Evolutionary conservation across 2,888 invertebrate species (phyloP), one percentile per base, ranked within the genome.

Genomic region (Cephus nigrinus): DNA sequence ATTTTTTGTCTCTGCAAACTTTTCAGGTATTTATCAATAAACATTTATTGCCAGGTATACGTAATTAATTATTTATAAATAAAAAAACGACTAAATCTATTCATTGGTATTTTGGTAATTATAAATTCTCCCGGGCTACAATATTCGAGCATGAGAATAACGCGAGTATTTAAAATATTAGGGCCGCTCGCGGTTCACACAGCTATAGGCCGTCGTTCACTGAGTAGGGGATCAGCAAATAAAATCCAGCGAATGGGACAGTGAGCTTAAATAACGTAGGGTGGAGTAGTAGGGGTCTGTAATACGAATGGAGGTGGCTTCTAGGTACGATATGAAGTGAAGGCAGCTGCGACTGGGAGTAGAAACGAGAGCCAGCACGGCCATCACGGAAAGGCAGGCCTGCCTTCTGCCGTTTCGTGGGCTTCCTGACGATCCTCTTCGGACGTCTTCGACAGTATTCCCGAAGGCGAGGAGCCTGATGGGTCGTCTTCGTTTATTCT

Each of bases 401-500:
- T 85, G 85, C 83, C 84, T 85, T 82, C 84, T 84, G 86, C 84
- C 83, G 84, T 84, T 82, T 84, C 84, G 84, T 55, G 55, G 55
- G 55, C 23, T 55, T 82, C 84, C 83, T 83, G 83, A 71, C 32
- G 71, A 81, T 83, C 79, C 78, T 80, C 83, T 68, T 55, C 55
- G 55, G 55, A 55, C 55, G 55, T 55, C 68, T 73, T 76, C 73
- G 83, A 80, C 86, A 86, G 86, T 87, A 83, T 85, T 84, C 84
- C 82, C 82, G 84, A 84, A 87, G 87, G 84, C 88, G 86, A 84
- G 87, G 84, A 86, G 84, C 83, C 81, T 82, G 88, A 86, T 86
- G 87, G 88, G 80, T 85, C 88, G 83, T 75, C 77, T 68, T 71
- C 71, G 71, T 33, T 32, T 32, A 5, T 31, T 33, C 32, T 31